These are phyloP conservation scores for Odontamblyopus rebecca DNA, from an alignment of 2,797 vertebrate species.

Conservation along the genomic window DNA sequence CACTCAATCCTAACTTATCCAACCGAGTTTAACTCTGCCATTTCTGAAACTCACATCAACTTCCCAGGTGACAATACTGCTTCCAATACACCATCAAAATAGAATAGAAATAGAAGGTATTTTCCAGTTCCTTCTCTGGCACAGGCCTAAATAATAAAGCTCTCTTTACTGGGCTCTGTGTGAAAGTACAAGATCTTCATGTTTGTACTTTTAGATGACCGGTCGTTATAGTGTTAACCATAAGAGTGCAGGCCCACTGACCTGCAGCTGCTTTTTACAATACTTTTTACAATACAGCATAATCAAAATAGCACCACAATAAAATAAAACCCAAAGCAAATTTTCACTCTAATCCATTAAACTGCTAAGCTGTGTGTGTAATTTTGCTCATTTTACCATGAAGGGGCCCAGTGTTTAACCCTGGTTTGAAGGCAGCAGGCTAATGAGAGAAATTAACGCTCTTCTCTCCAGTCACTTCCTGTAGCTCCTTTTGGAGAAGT, in stretches of 20 bases:
- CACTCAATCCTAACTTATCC: background rate
- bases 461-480: background rate
- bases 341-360: background rate
- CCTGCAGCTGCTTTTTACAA: constrained; percentile 35
- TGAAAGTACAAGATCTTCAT: constrained; percentile 62
- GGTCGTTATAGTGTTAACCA: constrained; percentile 42
- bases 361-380: too few species aligned
- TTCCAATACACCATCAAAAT: too few species aligned
- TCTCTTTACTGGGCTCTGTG: constrained; percentile 73
- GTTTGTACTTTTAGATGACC: constrained; percentile 53
- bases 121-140: constrained; percentile 72
- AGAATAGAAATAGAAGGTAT: constrained; percentile 72
- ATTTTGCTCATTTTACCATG: background rate
- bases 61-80: too few species aligned
- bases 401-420: background rate
- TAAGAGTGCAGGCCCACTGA: constrained; percentile 44
- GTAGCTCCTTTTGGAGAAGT: background rate
- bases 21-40: background rate
- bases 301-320: background rate
- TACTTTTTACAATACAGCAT: too few species aligned
- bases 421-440: background rate
- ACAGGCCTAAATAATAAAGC: constrained; percentile 74
- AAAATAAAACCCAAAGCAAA: background rate
- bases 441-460: background rate
- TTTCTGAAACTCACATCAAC: background rate